phyloP scores from a whole-genome alignment of 2,888 invertebrate genomes.

The Tenthredo amoena region DNA sequence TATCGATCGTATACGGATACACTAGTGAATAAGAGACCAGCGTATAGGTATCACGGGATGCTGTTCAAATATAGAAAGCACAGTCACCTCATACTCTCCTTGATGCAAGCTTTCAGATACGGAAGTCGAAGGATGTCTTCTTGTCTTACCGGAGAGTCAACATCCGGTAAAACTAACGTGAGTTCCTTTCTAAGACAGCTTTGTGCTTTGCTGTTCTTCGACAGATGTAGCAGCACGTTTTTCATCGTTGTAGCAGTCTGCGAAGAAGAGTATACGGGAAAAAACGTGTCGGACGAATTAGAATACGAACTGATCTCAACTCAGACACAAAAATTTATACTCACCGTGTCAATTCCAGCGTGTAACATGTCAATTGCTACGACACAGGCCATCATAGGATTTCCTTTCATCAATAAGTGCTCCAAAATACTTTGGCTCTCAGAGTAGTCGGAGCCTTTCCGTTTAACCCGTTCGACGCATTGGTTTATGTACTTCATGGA shows the following conservation, averaged over 20 bases:
- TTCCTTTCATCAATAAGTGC: slow-evolving; percentile 61
- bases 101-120: slow-evolving; percentile 83
- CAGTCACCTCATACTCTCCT: slow-evolving; percentile 80
- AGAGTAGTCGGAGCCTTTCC: slow-evolving; percentile 47
- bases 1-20: not conserved
- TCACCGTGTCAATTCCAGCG: slow-evolving; percentile 72
- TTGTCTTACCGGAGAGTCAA: slow-evolving; percentile 71
- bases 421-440: slow-evolving; percentile 65
- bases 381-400: slow-evolving; percentile 63
- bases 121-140: slow-evolving; percentile 73
- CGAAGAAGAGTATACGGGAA: not conserved
- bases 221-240: slow-evolving; percentile 77
- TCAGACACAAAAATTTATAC: slow-evolving; percentile 50
- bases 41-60: not conserved
- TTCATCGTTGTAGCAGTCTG: slow-evolving; percentile 79
- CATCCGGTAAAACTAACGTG: slow-evolving; percentile 64
- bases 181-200: slow-evolving; percentile 76
- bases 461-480: slow-evolving; percentile 23
- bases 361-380: slow-evolving; percentile 68
- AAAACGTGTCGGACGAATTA: not conserved
- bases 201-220: slow-evolving; percentile 77
- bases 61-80: slow-evolving; percentile 7
- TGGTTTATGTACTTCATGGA: slow-evolving; percentile 59
- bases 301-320: not conserved
- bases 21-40: not conserved